Conservation (phyloP, 2,797 vertebrate genomes). For the Zalophus californianus region DNA sequence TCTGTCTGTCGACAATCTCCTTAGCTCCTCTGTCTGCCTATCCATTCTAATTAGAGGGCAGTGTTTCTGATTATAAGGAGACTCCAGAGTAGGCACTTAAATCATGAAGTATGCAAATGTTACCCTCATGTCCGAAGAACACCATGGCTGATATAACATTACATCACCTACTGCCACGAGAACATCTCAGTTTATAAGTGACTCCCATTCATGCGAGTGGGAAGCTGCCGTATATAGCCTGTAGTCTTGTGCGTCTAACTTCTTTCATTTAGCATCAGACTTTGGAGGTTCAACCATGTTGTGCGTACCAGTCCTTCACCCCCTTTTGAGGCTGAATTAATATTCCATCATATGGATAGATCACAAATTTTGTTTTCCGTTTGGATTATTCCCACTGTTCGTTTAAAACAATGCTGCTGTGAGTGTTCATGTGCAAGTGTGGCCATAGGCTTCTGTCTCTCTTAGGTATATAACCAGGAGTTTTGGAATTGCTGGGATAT, state of each 20-base stretch:
- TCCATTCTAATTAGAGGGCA: background rate
- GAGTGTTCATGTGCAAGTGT: background rate
- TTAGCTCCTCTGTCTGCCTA: background rate
- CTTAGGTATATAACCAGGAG: background rate
- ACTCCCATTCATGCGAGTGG: background rate
- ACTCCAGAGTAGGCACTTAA: constrained; percentile 19
- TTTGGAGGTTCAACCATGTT: background rate
- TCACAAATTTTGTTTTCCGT: too few species aligned
- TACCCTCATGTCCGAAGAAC: background rate
- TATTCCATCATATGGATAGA: accelerated
- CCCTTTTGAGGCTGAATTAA: background rate
- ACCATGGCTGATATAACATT: background rate
- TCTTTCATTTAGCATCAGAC: background rate
- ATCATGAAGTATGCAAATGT: background rate
- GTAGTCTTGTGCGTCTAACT: background rate
- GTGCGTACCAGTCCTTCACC: background rate
- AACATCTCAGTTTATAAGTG: background rate
- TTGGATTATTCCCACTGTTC: background rate
- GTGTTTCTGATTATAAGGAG: constrained; percentile 37
- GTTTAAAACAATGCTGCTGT: background rate
- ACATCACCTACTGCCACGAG: background rate
- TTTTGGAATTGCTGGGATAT: background rate
- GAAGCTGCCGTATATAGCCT: accelerated
- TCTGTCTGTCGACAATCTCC: background rate
- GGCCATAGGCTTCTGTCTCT: background rate